phyloP scores from a whole-genome alignment of 2,888 invertebrate species.

The Hermodice carunculata region DNA sequence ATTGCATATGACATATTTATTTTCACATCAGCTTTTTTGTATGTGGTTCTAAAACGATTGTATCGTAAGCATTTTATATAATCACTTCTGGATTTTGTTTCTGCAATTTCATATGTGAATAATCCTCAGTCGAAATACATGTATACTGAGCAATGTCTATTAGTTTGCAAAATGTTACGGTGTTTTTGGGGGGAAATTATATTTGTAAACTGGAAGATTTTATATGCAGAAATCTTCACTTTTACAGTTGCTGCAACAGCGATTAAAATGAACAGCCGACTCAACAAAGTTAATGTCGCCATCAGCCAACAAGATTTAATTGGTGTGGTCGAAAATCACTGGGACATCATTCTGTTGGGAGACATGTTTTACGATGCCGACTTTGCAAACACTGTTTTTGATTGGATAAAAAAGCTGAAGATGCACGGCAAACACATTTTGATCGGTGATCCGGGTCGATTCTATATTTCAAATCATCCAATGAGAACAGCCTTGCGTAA shows the following conservation, averaged over 20 bases:
- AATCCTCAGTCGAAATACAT: too few species aligned
- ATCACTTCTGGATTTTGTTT: too few species aligned
- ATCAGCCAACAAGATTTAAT: conserved; percentile 76
- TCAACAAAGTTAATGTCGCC: conserved; percentile 52
- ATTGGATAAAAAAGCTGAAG: conserved; percentile 46
- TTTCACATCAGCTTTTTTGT: too few species aligned
- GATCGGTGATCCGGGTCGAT: conserved; percentile 63
- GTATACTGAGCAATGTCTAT: too few species aligned
- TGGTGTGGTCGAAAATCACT: conserved; percentile 52
- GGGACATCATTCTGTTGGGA: conserved; percentile 77
- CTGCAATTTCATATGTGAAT: too few species aligned
- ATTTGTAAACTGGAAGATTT: too few species aligned
- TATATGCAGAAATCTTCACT: too few species aligned
- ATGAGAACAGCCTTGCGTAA: conserved; percentile 39
- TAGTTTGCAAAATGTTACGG: too few species aligned
- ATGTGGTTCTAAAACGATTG: too few species aligned
- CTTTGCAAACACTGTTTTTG: conserved; percentile 45
- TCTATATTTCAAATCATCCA: conserved; percentile 48
- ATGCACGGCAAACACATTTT: conserved; percentile 41
- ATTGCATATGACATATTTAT: too few species aligned
- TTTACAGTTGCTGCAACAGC: conserved; percentile 61
- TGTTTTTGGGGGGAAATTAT: too few species aligned
- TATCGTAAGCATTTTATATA: too few species aligned
- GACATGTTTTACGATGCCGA: conserved; percentile 79
- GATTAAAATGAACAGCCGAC: conserved; percentile 54